Conservation (phyloP, 2,113 vertebrate species). For the Choloepus hoffmanni region DNA sequence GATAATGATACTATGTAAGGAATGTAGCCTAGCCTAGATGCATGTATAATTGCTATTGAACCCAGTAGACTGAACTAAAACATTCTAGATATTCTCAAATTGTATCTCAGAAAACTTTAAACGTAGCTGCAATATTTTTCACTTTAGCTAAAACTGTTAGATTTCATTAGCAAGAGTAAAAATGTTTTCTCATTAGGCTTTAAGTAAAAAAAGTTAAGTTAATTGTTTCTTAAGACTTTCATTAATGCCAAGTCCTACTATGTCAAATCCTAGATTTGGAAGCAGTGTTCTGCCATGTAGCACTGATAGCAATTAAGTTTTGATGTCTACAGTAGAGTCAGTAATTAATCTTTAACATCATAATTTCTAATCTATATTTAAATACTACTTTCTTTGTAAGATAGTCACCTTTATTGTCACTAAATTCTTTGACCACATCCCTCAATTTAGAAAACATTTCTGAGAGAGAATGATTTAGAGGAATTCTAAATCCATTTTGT, state of each 20-base stretch:
- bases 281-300: constrained; percentile 42
- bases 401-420: constrained; percentile 1
- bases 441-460: constrained; percentile 44
- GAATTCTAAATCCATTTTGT: constrained; percentile 54
- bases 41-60: constrained; percentile 43
- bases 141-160: constrained; percentile 29
- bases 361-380: constrained; percentile 57
- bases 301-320: constrained; percentile 37
- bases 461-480: constrained; percentile 42
- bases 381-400: constrained; percentile 39
- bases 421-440: constrained; percentile 57
- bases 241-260: neutral
- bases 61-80: constrained; percentile 33
- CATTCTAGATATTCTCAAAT: constrained; percentile 51
- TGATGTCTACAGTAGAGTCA: constrained; percentile 30
- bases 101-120: constrained; percentile 65
- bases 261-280: constrained; percentile 49
- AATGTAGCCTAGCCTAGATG: constrained; percentile 17
- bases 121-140: constrained; percentile 69
- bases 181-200: constrained; percentile 56
- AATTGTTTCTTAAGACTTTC: constrained; percentile 43
- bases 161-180: constrained; percentile 42
- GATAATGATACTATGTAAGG: constrained; percentile 90
- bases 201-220: constrained; percentile 46
- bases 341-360: constrained; percentile 35